These are phyloP conservation scores for Delichon dasypus DNA, from an alignment of 2,797 vertebrate species.

Conservation along the genomic window DNA sequence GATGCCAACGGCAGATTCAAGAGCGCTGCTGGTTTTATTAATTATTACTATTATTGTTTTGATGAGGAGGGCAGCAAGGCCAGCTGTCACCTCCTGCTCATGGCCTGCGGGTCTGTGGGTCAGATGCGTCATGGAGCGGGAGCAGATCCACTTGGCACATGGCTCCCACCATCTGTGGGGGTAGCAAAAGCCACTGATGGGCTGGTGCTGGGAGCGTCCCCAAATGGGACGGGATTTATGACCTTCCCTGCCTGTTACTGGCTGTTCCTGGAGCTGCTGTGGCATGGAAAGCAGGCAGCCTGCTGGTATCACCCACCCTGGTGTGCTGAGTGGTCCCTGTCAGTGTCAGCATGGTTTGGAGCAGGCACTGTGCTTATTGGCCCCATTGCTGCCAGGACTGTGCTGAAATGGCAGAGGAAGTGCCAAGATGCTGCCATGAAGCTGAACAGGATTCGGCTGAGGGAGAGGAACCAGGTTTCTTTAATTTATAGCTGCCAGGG, in stretches of 20 bases:
- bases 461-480: neutral
- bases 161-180: neutral
- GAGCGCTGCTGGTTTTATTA: neutral
- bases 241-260: neutral
- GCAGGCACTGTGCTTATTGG: neutral
- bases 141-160: neutral
- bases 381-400: rapidly evolving
- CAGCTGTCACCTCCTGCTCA: neutral
- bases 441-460: rapidly evolving
- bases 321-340: neutral
- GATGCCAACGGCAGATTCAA: neutral
- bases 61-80: neutral
- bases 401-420: neutral
- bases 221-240: rapidly evolving
- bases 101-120: neutral
- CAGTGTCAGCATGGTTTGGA: rapidly evolving
- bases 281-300: rapidly evolving
- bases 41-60: neutral
- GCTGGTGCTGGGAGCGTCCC: neutral
- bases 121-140: rapidly evolving
- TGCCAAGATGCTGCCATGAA: neutral
- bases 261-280: neutral
- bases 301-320: neutral
- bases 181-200: neutral
- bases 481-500: neutral